Evolutionary conservation across 2,113 vertebrate genomes (phyloP).

Genomic region (Herpailurus yagouaroundi): DNA sequence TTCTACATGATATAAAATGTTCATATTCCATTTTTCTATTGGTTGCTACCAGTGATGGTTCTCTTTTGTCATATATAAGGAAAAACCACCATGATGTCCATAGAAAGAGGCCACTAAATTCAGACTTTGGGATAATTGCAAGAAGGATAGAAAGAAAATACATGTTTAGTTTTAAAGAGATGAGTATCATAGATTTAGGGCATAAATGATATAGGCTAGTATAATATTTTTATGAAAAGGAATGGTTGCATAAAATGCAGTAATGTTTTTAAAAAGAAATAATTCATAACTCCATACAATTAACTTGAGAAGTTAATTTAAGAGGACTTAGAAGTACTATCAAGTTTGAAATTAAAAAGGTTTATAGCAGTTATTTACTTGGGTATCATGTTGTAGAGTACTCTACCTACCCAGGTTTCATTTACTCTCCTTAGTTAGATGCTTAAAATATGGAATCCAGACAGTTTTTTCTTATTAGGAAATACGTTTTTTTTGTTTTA

Average conservation of each 20-base stretch:
- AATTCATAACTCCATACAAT: background rate
- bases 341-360: conserved; percentile 1
- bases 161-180: background rate
- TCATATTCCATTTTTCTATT: background rate
- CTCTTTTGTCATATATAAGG: conserved; percentile 18
- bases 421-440: conserved; percentile 2
- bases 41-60: background rate
- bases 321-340: background rate
- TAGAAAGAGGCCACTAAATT: background rate
- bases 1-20: background rate
- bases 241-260: background rate
- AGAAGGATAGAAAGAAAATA: background rate
- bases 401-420: background rate
- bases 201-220: background rate
- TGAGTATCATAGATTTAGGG: background rate
- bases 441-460: background rate
- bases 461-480: background rate
- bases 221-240: background rate
- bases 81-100: background rate
- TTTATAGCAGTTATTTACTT: background rate
- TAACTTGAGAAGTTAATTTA: background rate
- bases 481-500: background rate
- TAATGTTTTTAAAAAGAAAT: conserved; percentile 19
- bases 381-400: background rate
- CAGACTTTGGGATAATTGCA: background rate